Percentiles rank a stretch among this genome's conserved stretches.
phyloP scores from a whole-genome alignment of 2,888 invertebrate species.

The Agriotes lineatus region DNA sequence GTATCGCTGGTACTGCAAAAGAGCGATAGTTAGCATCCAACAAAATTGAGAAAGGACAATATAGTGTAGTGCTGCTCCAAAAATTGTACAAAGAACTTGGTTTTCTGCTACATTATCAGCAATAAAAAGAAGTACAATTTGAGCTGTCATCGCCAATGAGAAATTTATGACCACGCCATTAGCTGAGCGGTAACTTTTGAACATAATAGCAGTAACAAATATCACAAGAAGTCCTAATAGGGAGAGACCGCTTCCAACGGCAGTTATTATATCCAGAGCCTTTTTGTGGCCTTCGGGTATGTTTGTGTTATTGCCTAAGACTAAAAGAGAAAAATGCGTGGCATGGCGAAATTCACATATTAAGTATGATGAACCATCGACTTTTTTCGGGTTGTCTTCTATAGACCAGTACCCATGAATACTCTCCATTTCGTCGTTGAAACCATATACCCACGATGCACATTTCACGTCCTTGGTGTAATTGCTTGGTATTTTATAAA shows the following conservation, averaged over 20 bases:
- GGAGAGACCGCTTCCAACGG: constrained; percentile 68
- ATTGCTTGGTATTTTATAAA: constrained; percentile 62
- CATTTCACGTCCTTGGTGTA: constrained; percentile 58
- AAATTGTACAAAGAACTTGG: constrained; percentile 67
- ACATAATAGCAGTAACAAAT: constrained; percentile 67
- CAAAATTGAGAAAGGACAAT: constrained; percentile 73
- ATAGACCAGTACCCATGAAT: constrained; percentile 41
- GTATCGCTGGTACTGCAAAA: constrained; percentile 73
- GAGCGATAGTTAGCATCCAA: constrained; percentile 77
- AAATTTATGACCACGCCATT: constrained; percentile 71
- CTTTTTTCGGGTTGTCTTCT: constrained; percentile 28
- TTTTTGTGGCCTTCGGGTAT: constrained; percentile 21
- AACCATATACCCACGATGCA: constrained; percentile 68
- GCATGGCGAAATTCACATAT: constrained; percentile 28
- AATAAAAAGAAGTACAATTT: constrained; percentile 64
- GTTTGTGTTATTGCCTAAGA: constrained; percentile 47
- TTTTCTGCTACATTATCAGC: constrained; percentile 57
- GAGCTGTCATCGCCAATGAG: constrained; percentile 65
- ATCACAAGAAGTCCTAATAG: constrained; percentile 66
- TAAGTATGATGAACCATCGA: constrained; percentile 54
- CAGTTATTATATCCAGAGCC: constrained; percentile 59
- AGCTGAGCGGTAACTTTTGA: constrained; percentile 71
- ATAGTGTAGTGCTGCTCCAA: constrained; percentile 73
- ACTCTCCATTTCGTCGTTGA: constrained; percentile 65
- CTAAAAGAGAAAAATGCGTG: constrained; percentile 31